Base-by-base conservation (phyloP, 2,113 vertebrate species). In the Dermatemys mawii region DNA sequence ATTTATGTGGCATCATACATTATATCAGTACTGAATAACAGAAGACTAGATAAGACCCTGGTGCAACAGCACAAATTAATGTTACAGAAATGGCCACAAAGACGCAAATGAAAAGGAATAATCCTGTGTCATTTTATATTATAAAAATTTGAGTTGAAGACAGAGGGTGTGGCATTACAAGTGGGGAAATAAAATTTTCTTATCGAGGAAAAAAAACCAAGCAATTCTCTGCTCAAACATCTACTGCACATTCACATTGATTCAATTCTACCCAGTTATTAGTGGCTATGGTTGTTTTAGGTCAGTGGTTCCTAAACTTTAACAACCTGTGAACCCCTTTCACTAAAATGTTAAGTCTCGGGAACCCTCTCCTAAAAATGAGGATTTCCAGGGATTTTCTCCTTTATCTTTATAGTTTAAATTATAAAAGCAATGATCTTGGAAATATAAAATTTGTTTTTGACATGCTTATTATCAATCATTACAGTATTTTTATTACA, bases 1-100 rank as follows among this genome's bases (percentile, higher is more conserved):
- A 89, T 96, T 90, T 92, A 94, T 97, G 84, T 97, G 92, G 91
- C 91, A 94, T 49, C 86, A 95, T 86, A 88, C 9, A 92, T 96
- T 85, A 85, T 93, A 90, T 93, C 55, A 81, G 22, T 91, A 92
- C 13, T 41, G 93, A 97, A 95, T 93, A 97, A 96, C 89, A 96
- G 35, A 92, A 96, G 5, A 22, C 80, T 79, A 92, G 88, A 97
- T 91, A 94, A 97, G 90, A 95, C 75, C 11, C 44, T 93, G 93
- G 81, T 90, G 86, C 86, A 93, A 84, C 12, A 78, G 81, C 22
- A 90, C 79, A 95, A 83, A 91, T n/a, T 84, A 90, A 51, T 83
- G 12, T 32, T 95, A 57, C 60, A 41, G 21, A 85, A 86, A 95
- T 94, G 70, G 26, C 76, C 41, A 78, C 13, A 82, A 48, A 70